A percentile compares a stretch with the other conserved stretches of the same genome.
Evolutionary conservation across 2,888 invertebrate genomes (phyloP).

Genomic region (Metacarcinus magister): DNA sequence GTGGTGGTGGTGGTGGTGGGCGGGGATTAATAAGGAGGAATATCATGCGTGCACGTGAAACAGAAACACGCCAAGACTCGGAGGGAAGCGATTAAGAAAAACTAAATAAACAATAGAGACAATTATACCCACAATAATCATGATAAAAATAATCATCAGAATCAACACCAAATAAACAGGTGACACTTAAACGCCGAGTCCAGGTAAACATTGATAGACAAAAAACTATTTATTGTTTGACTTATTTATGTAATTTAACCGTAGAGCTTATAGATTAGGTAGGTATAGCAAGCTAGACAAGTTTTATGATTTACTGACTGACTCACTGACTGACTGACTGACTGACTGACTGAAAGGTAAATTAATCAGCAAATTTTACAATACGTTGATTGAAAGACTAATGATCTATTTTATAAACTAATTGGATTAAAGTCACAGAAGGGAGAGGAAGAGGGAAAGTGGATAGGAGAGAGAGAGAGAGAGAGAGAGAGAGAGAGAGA

Average conservation of each 20-base stretch:
- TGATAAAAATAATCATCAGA: neutral
- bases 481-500: slow-evolving; percentile 56
- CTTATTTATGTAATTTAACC: neutral
- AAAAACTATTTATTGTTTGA: too few species aligned
- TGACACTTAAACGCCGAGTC: too few species aligned
- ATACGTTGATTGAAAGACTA: slow-evolving; percentile 41
- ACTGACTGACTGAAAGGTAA: neutral
- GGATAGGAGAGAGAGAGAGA: slow-evolving; percentile 63
- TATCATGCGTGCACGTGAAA: neutral
- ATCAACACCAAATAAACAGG: neutral
- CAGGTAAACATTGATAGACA: too few species aligned
- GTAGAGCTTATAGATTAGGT: neutral
- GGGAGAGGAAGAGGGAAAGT: slow-evolving; percentile 58
- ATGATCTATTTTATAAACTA: slow-evolving; percentile 41
- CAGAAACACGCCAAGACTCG: neutral
- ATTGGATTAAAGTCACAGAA: slow-evolving; percentile 29
- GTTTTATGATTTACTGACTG: neutral
- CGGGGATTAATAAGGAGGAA: neutral
- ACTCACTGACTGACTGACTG: neutral
- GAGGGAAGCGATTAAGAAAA: neutral
- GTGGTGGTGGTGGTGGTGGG: neutral
- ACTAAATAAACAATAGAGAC: neutral
- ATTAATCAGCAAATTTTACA: neutral
- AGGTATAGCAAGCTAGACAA: neutral
- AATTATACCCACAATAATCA: neutral